These are phyloP conservation scores for Hirtodrosophila alboralis DNA, from an alignment of 2,888 invertebrate species.

Conservation along the genomic window DNA sequence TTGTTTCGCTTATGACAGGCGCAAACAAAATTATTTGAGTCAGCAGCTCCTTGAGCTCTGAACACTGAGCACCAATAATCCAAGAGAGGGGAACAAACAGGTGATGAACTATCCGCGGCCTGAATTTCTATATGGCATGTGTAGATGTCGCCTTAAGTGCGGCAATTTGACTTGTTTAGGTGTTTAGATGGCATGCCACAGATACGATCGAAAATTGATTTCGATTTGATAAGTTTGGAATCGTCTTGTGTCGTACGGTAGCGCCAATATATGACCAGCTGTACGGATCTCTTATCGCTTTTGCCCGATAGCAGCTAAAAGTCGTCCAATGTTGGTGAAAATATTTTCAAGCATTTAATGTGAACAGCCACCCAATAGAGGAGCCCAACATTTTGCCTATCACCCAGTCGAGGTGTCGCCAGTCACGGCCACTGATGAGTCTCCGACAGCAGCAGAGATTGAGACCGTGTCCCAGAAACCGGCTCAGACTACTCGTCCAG, in stretches of 20 bases:
- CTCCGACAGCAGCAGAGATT: conserved; percentile 12
- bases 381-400: conserved; percentile 14
- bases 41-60: conserved; percentile 28
- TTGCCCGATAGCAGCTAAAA: conserved; percentile 1
- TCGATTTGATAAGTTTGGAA: conserved; percentile 66
- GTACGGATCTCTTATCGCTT: conserved; percentile 24
- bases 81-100: conserved; percentile 20
- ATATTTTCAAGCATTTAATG: conserved; percentile 35
- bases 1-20: conserved; percentile 79
- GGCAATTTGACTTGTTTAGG: conserved; percentile 72
- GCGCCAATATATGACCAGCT: conserved; percentile 60
- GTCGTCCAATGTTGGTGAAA: conserved; percentile 27
- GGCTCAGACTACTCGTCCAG: conserved; percentile 17
- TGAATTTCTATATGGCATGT: conserved; percentile 22
- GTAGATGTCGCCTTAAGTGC: conserved; percentile 66
- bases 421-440: conserved; percentile 40
- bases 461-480: conserved; percentile 41
- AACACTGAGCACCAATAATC: neutral
- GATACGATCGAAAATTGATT: conserved; percentile 71
- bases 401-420: conserved; percentile 51
- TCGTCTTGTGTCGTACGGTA: conserved; percentile 61
- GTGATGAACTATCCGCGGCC: conserved; percentile 64
- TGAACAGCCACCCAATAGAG: conserved; percentile 19
- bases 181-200: conserved; percentile 63
- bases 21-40: conserved; percentile 81